phyloP scores from a whole-genome alignment of 1,140 invertebrate genomes.

The Diabrotica undecimpunctata region DNA sequence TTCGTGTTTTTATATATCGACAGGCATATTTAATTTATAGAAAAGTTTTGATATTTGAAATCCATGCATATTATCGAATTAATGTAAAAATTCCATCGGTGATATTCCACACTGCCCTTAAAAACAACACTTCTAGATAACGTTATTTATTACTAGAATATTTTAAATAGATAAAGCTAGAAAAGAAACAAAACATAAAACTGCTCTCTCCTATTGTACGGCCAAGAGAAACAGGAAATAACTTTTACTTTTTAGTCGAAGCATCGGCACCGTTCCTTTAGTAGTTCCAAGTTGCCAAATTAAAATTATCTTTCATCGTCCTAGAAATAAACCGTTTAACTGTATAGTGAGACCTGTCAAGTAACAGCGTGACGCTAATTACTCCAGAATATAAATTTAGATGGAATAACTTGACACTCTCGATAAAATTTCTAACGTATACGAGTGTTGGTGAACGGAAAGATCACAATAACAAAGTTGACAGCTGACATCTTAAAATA shows the following conservation, averaged over 20 bases:
- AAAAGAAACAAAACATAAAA: not conserved
- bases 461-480: no score
- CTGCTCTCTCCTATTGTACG: not conserved
- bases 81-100: no score
- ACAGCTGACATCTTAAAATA: no score
- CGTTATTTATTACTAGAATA: no score
- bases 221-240: constrained; percentile 14
- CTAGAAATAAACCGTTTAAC: constrained; percentile 11
- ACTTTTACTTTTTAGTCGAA: constrained; percentile 7
- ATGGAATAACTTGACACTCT: constrained; percentile 1
- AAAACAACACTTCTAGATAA: no score
- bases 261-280: not conserved
- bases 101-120: no score
- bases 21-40: no score
- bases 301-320: constrained; percentile 31
- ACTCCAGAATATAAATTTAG: constrained; percentile 14
- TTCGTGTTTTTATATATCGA: no score
- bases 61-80: no score
- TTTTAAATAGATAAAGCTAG: no score
- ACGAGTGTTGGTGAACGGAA: not conserved
- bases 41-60: no score
- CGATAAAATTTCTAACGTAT: constrained; percentile 6
- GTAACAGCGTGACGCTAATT: constrained; percentile 32
- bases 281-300: constrained; percentile 27
- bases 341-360: constrained; percentile 26